A percentile compares a stretch with the other conserved stretches of the same genome.
These are phyloP conservation scores for Ciconia maguari DNA, from an alignment of 2,113 vertebrate species.

Conservation along the genomic window DNA sequence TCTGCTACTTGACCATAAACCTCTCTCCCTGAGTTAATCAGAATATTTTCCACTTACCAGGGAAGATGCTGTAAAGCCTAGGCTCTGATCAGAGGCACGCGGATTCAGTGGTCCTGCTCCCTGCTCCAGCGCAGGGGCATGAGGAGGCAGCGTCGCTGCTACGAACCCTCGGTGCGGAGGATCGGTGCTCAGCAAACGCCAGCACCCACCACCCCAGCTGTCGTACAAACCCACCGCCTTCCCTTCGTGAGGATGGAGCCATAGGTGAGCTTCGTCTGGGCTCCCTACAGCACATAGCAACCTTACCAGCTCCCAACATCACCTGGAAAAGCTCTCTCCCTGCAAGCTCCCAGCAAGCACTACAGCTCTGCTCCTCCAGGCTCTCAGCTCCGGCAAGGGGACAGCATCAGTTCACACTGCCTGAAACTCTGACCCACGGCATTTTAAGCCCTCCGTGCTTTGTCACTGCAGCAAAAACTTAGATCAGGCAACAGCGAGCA, in stretches of 20 bases:
- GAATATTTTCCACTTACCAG: background rate
- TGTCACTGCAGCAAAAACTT: background rate
- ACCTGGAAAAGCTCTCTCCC: background rate
- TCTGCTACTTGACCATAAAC: background rate
- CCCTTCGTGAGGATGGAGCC: background rate
- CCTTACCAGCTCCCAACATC: fast-evolving
- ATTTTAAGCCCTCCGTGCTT: background rate
- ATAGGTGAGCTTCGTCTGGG: background rate
- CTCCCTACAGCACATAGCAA: background rate
- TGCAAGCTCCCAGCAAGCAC: background rate
- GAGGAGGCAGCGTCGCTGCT: background rate
- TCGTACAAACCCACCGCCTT: background rate
- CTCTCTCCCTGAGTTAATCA: background rate
- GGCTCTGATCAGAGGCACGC: background rate
- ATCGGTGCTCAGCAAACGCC: background rate
- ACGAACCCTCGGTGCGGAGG: background rate
- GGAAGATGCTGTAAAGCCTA: background rate
- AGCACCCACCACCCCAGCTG: background rate
- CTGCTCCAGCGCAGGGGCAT: background rate
- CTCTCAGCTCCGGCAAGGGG: background rate
- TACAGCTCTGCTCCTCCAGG: background rate
- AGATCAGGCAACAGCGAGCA: fast-evolving
- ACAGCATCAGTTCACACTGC: background rate
- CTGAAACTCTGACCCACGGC: background rate
- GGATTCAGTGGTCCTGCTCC: background rate